Conservation (phyloP, 2,888 invertebrate genomes). For the Phortica magna region DNA sequence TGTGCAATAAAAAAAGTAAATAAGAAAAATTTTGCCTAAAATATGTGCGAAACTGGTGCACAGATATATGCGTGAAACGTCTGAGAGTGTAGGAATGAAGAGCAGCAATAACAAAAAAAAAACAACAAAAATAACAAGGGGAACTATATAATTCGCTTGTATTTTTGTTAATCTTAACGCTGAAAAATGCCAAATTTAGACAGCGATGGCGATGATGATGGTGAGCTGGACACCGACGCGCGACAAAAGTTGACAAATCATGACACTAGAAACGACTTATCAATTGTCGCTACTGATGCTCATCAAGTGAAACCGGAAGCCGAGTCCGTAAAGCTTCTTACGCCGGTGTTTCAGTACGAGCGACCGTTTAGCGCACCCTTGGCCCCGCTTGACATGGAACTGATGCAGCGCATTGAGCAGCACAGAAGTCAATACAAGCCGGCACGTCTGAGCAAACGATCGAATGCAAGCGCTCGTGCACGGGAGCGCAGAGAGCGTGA, state of each 20-base stretch:
- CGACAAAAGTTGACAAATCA: not conserved
- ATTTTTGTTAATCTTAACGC: slow-evolving; percentile 26
- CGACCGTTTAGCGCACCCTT: slow-evolving; percentile 64
- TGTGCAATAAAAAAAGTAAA: too few species aligned
- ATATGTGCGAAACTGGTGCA: too few species aligned
- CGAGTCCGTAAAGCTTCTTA: slow-evolving; percentile 41
- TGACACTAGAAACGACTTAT: slow-evolving; percentile 10
- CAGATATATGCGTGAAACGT: too few species aligned
- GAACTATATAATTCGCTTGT: slow-evolving; percentile 25
- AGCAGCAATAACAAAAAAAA: slow-evolving; percentile 49
- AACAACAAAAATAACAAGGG: slow-evolving; percentile 41
- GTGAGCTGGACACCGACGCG: slow-evolving; percentile 21
- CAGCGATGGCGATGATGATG: slow-evolving; percentile 40
- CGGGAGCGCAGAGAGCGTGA: slow-evolving; percentile 1
- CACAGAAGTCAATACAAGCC: slow-evolving; percentile 38
- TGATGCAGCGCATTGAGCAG: slow-evolving; percentile 48
- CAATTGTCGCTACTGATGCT: not conserved
- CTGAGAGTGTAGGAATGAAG: too few species aligned
- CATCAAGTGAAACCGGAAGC: slow-evolving; percentile 5
- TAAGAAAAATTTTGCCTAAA: too few species aligned
- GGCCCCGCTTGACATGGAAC: slow-evolving; percentile 63
- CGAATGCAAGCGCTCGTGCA: slow-evolving; percentile 1
- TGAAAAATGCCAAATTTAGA: slow-evolving; percentile 66
- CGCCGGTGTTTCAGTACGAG: not conserved
- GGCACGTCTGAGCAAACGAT: slow-evolving; percentile 47